Conservation (phyloP, 1,140 invertebrate species). For the Macrobrachium nipponense region DNA sequence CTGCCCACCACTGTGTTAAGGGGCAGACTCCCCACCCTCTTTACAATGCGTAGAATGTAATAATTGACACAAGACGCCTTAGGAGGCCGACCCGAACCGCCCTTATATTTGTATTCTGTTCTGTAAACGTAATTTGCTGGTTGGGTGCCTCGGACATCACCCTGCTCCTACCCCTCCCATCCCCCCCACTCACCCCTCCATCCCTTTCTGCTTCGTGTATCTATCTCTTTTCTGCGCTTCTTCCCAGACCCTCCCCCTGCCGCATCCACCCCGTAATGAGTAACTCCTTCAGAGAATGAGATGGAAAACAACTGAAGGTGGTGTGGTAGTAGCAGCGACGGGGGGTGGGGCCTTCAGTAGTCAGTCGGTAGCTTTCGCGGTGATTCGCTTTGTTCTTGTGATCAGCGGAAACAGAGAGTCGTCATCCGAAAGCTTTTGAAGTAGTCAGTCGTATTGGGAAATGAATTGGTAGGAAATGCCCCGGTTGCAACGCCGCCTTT, state of each 20-base stretch:
- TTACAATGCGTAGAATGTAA: slow-evolving; percentile 57
- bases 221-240: not conserved
- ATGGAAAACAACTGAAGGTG: no score
- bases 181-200: not conserved
- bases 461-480: no score
- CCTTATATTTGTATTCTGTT: slow-evolving; percentile 59
- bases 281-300: no score
- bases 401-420: no score
- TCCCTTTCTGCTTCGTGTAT: not conserved
- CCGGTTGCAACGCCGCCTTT: no score
- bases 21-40: slow-evolving; percentile 33
- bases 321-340: no score
- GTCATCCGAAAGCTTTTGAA: no score
- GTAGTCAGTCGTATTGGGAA: no score
- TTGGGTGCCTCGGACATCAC: slow-evolving; percentile 21
- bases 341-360: no score
- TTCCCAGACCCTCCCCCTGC: not conserved
- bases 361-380: no score
- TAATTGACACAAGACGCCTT: slow-evolving; percentile 57
- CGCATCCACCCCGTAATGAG: not conserved
- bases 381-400: no score
- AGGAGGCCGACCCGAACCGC: slow-evolving; percentile 55
- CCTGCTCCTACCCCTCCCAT: not conserved
- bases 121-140: slow-evolving; percentile 55
- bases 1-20: slow-evolving; percentile 55